These are phyloP conservation scores for Calliscelio sp. DNA, from an alignment of 2,888 invertebrate species.

Conservation along the genomic window DNA sequence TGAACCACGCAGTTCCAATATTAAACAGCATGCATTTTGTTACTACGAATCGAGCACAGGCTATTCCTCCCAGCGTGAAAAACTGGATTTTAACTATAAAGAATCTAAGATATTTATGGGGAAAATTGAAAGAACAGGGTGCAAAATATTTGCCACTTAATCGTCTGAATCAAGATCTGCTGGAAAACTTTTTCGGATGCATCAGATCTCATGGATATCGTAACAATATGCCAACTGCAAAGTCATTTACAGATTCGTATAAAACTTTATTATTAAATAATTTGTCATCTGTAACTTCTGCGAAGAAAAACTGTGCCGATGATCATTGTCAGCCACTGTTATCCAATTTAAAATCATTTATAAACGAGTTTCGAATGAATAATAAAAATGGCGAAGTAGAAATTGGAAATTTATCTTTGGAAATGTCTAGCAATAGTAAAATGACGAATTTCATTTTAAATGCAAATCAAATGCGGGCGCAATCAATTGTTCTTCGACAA, in stretches of 20 bases:
- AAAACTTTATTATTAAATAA: constrained; percentile 2
- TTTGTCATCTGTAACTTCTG: neutral
- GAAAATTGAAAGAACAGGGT: neutral
- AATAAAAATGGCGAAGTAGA: neutral
- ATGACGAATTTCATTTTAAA: neutral
- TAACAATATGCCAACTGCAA: neutral
- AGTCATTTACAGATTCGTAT: neutral
- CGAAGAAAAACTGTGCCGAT: neutral
- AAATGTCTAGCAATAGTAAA: too few relatives aligned
- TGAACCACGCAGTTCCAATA: neutral
- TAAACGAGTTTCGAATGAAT: neutral
- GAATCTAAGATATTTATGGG: constrained; percentile 10
- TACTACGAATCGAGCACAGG: neutral
- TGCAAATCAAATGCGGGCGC: neutral
- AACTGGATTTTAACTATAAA: constrained; percentile 7
- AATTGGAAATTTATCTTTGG: neutral
- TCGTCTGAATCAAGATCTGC: neutral
- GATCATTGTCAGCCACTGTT: neutral
- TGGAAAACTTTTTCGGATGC: constrained; percentile 10
- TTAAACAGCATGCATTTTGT: neutral
- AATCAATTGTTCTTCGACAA: neutral
- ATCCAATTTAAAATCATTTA: neutral
- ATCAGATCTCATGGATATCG: constrained; percentile 4
- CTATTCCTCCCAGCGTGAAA: constrained; percentile 1
- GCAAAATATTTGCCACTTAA: neutral